Evolutionary conservation across 1,140 invertebrate species (phyloP).

Genomic region (Melipona quadrifasciata): DNA sequence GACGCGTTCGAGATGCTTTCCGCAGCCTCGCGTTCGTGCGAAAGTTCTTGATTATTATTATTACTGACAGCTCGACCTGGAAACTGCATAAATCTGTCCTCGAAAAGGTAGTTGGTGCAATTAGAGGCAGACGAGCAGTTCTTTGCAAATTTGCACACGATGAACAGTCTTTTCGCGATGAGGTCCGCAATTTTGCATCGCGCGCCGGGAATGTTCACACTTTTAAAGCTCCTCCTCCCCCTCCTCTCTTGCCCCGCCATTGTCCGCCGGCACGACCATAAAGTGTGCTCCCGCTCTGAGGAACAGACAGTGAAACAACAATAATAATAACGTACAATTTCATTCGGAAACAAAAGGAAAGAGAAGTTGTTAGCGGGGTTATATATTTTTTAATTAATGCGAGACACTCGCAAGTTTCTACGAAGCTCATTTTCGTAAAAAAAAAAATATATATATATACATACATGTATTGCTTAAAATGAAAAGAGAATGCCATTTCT

Average conservation of each 20-base stretch:
- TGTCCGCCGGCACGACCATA: not conserved
- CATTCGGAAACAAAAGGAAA: no score
- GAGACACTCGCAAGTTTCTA: no score
- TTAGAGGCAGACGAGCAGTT: slow-evolving; percentile 15
- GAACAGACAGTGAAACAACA: not conserved
- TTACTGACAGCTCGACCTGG: not conserved
- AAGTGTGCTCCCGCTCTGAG: not conserved
- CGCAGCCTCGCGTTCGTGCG: no score
- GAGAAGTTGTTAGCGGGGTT: no score
- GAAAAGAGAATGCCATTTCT: no score
- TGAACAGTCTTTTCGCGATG: not conserved
- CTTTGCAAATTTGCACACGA: slow-evolving; percentile 15
- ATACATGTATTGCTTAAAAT: no score
- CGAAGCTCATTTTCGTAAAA: no score
- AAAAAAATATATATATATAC: no score
- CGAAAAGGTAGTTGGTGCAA: slow-evolving; percentile 19
- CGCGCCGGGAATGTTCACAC: not conserved
- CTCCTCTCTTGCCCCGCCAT: not conserved
- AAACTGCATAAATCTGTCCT: slow-evolving; percentile 12
- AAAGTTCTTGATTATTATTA: slow-evolving; percentile 13
- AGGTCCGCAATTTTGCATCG: not conserved
- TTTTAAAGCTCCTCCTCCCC: not conserved
- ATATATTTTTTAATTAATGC: not conserved
- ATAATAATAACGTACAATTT: not conserved
- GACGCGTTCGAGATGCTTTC: no score